These are phyloP conservation scores for Plusia festucae DNA, from an alignment of 2,888 invertebrate species.

Conservation along the genomic window DNA sequence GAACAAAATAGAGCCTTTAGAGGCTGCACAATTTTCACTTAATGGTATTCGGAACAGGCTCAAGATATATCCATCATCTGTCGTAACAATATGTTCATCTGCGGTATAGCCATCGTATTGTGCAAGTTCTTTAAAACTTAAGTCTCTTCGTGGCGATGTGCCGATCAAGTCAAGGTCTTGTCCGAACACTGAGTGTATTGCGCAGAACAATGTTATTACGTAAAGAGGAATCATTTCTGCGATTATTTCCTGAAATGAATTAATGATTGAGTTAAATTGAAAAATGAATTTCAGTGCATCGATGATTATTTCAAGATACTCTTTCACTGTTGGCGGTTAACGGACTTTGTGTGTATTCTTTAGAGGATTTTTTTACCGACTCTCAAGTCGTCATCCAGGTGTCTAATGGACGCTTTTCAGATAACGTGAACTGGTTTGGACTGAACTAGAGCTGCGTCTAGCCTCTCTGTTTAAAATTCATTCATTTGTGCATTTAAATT, in stretches of 20 bases:
- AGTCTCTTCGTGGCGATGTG: slow-evolving; percentile 41
- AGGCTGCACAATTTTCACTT: slow-evolving; percentile 30
- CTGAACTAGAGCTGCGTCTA: no score
- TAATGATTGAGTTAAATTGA: slow-evolving; percentile 10
- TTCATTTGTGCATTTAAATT: no score
- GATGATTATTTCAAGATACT: no score
- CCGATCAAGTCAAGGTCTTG: slow-evolving; percentile 15
- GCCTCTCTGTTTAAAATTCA: no score
- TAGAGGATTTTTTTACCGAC: no score
- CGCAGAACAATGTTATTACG: slow-evolving; percentile 21
- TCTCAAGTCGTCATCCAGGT: no score
- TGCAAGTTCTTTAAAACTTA: slow-evolving; percentile 59
- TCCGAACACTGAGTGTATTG: slow-evolving; percentile 15
- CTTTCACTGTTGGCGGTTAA: no score
- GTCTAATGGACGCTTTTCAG: no score
- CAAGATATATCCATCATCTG: slow-evolving; percentile 65
- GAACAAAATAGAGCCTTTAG: slow-evolving; percentile 82
- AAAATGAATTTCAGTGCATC: neutral
- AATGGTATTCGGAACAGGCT: slow-evolving; percentile 54
- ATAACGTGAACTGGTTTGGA: no score
- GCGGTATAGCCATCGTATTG: slow-evolving; percentile 55
- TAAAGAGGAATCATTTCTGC: slow-evolving; percentile 22
- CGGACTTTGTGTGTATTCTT: no score
- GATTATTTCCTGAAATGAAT: neutral
- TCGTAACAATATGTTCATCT: slow-evolving; percentile 59